A percentile compares a stretch with the other conserved stretches of the same genome.
Conservation (phyloP, 1,140 invertebrate species). For the Portunus trituberculatus region DNA sequence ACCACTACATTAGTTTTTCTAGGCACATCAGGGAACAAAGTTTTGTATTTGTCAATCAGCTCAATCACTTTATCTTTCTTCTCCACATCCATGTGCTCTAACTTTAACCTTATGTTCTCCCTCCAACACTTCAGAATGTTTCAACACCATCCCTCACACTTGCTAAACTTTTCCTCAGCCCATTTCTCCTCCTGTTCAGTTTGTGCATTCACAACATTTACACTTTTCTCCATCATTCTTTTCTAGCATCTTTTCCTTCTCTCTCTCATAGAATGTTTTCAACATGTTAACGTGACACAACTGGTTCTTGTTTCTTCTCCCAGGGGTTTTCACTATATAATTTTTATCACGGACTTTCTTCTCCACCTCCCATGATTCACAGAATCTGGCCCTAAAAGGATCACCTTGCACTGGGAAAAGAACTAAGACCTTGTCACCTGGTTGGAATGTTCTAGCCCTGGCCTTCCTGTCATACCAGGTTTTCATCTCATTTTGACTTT, state of each 20-base stretch:
- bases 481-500: too few species aligned
- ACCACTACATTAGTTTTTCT: background rate
- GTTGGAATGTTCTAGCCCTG: too few species aligned
- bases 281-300: too few species aligned
- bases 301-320: too few species aligned
- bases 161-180: too few species aligned
- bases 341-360: background rate
- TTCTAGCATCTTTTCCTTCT: background rate
- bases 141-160: background rate
- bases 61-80: background rate
- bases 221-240: background rate
- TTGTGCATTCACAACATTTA: background rate
- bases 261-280: too few species aligned
- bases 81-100: background rate
- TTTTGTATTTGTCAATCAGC: background rate
- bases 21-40: slow-evolving; percentile 30
- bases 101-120: background rate
- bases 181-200: background rate
- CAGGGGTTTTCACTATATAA: background rate
- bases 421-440: background rate
- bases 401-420: background rate
- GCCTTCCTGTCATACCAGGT: too few species aligned
- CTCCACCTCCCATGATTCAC: background rate
- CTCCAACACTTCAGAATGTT: background rate
- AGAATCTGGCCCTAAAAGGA: background rate